These are phyloP conservation scores for Sminthurinus signatus DNA, from an alignment of 1,140 invertebrate species.

Conservation along the genomic window DNA sequence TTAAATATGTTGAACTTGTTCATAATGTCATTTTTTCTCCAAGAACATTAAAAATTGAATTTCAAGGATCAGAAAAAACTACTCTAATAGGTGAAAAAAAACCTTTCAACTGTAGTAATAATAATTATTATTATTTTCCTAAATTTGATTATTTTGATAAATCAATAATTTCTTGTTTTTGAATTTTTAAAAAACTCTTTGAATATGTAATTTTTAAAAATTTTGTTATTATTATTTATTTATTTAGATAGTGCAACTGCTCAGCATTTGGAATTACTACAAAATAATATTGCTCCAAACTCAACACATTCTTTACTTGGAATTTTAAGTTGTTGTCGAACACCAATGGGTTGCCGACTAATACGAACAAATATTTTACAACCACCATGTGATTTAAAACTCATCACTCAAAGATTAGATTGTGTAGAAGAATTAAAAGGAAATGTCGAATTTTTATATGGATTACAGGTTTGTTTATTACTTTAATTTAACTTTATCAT, in stretches of 20 bases:
- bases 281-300: conserved; percentile 47
- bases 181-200: too few species aligned
- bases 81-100: conserved; percentile 69
- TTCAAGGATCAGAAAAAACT: conserved; percentile 72
- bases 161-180: too few species aligned
- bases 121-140: too few species aligned
- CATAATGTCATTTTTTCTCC: conserved; percentile 68
- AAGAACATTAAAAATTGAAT: conserved; percentile 71
- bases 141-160: too few species aligned
- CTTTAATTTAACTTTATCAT: neutral
- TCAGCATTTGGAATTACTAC: conserved; percentile 65
- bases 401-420: conserved; percentile 62
- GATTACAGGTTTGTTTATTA: conserved; percentile 45
- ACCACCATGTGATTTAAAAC: conserved; percentile 58
- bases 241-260: conserved; percentile 50
- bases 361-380: conserved; percentile 76
- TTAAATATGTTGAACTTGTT: conserved; percentile 75
- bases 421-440: conserved; percentile 67
- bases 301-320: conserved; percentile 57
- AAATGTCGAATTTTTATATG: conserved; percentile 55
- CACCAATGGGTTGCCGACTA: conserved; percentile 64
- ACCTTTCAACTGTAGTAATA: too few species aligned
- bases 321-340: conserved; percentile 70
- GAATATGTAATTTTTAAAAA: conserved; percentile 10
- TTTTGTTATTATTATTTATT: too few species aligned